A percentile compares a stretch with the other conserved stretches of the same genome.
phyloP scores from a whole-genome alignment of 2,797 vertebrate genomes.

The Xiphophorus birchmanni region DNA sequence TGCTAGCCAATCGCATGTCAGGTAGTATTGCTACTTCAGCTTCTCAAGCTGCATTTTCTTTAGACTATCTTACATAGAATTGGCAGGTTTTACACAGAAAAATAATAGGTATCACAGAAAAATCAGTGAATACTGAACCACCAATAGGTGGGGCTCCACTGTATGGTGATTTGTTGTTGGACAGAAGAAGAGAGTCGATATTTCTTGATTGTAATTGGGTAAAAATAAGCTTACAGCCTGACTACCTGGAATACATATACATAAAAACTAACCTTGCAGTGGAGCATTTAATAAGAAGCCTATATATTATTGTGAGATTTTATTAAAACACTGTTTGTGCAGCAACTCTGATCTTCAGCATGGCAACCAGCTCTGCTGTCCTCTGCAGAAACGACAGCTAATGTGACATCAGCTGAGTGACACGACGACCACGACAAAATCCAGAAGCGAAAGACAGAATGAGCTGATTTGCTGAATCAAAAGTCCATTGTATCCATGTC shows the following conservation, averaged over 20 bases:
- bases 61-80: too few relatives aligned
- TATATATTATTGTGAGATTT: background rate
- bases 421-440: slow-evolving; percentile 29
- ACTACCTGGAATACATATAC: slow-evolving; percentile 20
- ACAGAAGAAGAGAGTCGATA: too few relatives aligned
- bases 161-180: too few relatives aligned
- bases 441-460: slow-evolving; percentile 40
- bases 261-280: slow-evolving; percentile 9
- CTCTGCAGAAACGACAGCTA: slow-evolving; percentile 33
- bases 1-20: background rate
- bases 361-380: slow-evolving; percentile 24
- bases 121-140: too few relatives aligned
- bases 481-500: slow-evolving; percentile 67
- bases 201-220: too few relatives aligned
- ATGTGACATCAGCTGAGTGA: slow-evolving; percentile 44
- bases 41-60: background rate
- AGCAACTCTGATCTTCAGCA: slow-evolving; percentile 22
- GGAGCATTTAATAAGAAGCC: background rate
- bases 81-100: too few relatives aligned
- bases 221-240: too few relatives aligned
- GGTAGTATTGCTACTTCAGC: background rate
- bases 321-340: slow-evolving; percentile 11
- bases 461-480: slow-evolving; percentile 64
- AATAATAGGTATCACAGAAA: too few relatives aligned
- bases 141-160: too few relatives aligned